phyloP scores from a whole-genome alignment of 2,888 invertebrate genomes.

The Dendrolimus pini region DNA sequence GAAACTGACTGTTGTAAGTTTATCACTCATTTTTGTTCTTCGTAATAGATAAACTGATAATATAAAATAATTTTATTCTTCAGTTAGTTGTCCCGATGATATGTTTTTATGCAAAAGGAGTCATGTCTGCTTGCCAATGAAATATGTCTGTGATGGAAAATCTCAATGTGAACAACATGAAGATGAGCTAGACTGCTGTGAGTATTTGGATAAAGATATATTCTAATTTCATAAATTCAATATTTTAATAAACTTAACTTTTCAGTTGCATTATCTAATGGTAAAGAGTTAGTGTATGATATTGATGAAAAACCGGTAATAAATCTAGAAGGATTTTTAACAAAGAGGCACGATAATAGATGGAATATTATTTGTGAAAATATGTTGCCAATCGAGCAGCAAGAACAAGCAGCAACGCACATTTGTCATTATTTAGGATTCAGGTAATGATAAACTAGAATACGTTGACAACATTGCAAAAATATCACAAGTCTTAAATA shows the following conservation, averaged over 20 bases:
- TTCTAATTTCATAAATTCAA: neutral
- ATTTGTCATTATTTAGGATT: constrained; percentile 84
- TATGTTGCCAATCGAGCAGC: constrained; percentile 51
- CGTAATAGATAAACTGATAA: too few species aligned
- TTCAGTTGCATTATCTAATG: constrained; percentile 82
- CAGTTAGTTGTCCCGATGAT: constrained; percentile 75
- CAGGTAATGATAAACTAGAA: constrained; percentile 45
- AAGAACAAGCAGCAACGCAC: constrained; percentile 67
- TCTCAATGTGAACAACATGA: constrained; percentile 82
- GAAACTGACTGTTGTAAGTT: constrained; percentile 83
- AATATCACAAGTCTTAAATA: too few species aligned
- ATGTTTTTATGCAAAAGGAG: constrained; percentile 81
- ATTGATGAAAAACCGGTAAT: constrained; percentile 78
- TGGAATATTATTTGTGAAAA: constrained; percentile 82
- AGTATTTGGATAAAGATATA: constrained; percentile 35
- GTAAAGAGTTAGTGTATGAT: constrained; percentile 76
- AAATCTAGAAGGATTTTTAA: constrained; percentile 78
- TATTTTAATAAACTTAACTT: neutral
- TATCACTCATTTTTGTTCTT: neutral
- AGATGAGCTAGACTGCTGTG: constrained; percentile 88
- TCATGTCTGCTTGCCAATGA: constrained; percentile 77
- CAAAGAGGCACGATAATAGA: constrained; percentile 74
- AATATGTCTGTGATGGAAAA: constrained; percentile 79
- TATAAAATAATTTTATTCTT: constrained; percentile 10
- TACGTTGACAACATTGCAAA: too few species aligned